These are phyloP conservation scores for Leptura quadrifasciata DNA, from an alignment of 2,888 invertebrate genomes.

Conservation along the genomic window DNA sequence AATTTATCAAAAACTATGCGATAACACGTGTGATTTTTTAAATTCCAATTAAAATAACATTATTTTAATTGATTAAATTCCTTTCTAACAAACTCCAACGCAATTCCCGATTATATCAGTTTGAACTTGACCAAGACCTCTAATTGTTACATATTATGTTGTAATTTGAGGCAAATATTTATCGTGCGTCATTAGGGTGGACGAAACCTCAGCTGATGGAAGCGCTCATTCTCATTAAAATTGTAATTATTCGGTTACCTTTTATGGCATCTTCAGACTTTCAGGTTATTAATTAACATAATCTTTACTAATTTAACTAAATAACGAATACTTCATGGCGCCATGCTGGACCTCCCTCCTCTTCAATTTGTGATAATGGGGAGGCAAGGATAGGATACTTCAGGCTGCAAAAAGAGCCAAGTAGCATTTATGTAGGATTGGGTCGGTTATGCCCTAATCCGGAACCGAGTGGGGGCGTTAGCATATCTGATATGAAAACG, in stretches of 20 bases:
- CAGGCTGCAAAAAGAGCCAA: too few relatives aligned
- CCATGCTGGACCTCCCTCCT: too few relatives aligned
- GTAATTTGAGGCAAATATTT: constrained; percentile 6
- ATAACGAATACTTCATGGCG: too few relatives aligned
- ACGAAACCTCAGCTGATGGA: not conserved
- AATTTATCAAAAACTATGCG: not conserved
- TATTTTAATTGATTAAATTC: not conserved
- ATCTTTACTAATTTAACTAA: too few relatives aligned
- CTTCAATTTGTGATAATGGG: too few relatives aligned
- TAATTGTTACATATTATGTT: constrained; percentile 28
- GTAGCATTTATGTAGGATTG: too few relatives aligned
- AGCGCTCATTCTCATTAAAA: not conserved
- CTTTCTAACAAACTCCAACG: not conserved
- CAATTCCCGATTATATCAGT: not conserved
- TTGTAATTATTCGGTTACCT: not conserved
- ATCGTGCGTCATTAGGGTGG: not conserved
- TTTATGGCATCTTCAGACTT: not conserved
- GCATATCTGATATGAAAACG: too few relatives aligned
- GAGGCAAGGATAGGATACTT: too few relatives aligned
- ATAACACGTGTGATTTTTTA: constrained; percentile 15
- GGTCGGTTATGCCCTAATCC: too few relatives aligned
- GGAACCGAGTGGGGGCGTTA: too few relatives aligned
- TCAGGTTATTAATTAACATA: too few relatives aligned
- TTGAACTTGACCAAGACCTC: constrained; percentile 35
- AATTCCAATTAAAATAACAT: constrained; percentile 24